Base-by-base conservation (phyloP, 2,888 invertebrate species). In the Anarsia innoxiella region DNA sequence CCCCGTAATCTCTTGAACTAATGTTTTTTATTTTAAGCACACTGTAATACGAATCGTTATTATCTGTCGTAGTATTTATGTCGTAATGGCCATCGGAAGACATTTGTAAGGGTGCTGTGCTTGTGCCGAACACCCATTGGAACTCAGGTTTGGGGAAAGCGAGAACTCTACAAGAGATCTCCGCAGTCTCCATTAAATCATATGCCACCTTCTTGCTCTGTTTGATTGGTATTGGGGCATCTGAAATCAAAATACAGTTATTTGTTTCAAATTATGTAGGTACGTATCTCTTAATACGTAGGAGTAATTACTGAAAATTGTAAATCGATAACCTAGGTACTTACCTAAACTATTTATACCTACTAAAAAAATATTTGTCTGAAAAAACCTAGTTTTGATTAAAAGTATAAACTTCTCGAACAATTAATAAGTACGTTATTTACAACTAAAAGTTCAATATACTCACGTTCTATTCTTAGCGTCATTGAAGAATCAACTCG, bases 141-240 rank as follows among this genome's bases (percentile, higher is more conserved):
- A 96, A 95, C 63, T 94, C 94, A 0, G 96, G 96, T 57, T 94
- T 93, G 0, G 96, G 96, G 72, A 94, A 96, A 0, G 96, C 95
- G 63, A 95, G 94, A 9, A 96, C 95, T 60, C 92, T 90, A 71
- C 96, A 96, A 0, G 92, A 88, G 13, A 97, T 93, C 68, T 94
- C 92, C 0, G 96, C 96, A 0, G 91, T 91, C 72, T 96, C 95
- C 41, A 90, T 87, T 3, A 93, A 74, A 64, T 95, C 95, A 61
- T 91, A 95, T 1, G 96, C 96, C 0, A 96, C 96, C 77, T 94
- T 94, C 59, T 91, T 92, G 69, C 94, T 93, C 57, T 93, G 92
- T 65, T 93, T 92, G 23, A 95, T 87, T 15, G 93, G 89, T 51
- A 96, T 94, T 1, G 96, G 96, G 65, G 93, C 91, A 73, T 96